A percentile compares a stretch with the other conserved stretches of the same genome.
Conservation (phyloP, 2,113 vertebrate species). For the Puffinus mauretanicus region DNA sequence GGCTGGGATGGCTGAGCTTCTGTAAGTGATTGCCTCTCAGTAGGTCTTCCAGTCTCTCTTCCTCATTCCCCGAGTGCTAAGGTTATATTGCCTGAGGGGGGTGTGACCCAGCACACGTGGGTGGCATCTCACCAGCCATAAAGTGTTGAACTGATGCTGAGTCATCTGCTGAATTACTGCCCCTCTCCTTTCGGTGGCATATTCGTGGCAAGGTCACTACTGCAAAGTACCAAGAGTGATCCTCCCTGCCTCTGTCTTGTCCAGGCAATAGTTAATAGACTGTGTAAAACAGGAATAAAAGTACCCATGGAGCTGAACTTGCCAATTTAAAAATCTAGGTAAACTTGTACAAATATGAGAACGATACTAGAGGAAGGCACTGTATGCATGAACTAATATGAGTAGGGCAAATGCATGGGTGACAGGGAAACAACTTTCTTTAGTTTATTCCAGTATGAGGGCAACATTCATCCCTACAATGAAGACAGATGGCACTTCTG, state of each 20-base stretch:
- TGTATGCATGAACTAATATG: fast-evolving
- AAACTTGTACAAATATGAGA: neutral
- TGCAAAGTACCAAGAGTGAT: neutral
- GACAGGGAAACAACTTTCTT: neutral
- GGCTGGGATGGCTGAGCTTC: neutral
- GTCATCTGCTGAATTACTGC: neutral
- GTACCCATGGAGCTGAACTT: neutral
- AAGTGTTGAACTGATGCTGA: neutral
- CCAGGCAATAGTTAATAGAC: neutral
- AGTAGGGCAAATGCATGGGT: neutral
- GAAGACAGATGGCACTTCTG: neutral
- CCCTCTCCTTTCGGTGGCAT: neutral
- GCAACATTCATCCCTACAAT: neutral
- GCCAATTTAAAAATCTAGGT: neutral
- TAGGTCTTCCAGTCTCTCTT: neutral
- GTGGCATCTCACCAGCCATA: neutral
- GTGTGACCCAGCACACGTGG: neutral
- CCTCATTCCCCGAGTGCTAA: neutral
- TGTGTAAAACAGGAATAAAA: neutral
- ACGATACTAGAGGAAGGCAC: neutral
- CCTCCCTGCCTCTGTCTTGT: neutral
- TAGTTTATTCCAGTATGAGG: neutral
- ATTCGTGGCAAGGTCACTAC: fast-evolving
- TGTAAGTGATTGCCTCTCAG: neutral
- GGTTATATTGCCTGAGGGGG: too few species aligned